Percentiles rank a stretch among this genome's conserved stretches.
Evolutionary conservation across 1,140 invertebrate genomes (phyloP).

Genomic region (Drosophila chauvacae): DNA sequence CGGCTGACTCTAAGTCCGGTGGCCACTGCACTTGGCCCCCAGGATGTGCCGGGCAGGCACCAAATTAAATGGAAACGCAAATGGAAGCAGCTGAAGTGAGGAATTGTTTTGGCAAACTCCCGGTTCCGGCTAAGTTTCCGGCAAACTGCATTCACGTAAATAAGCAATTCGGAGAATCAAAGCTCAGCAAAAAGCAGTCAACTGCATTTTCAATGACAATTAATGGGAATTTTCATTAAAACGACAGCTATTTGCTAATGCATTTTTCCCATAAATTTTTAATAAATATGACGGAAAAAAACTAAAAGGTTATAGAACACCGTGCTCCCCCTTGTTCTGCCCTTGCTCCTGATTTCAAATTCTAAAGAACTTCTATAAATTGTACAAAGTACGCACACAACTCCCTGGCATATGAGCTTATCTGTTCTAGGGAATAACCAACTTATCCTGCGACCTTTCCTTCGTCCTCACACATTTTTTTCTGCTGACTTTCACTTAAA

Average conservation of each 20-base stretch:
- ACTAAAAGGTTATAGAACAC: background rate
- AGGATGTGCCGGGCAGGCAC: background rate
- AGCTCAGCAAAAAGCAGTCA: background rate
- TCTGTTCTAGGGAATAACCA: constrained; percentile 18
- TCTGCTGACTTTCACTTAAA: constrained; percentile 49
- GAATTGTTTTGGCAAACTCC: constrained; percentile 45
- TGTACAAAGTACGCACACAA: constrained; percentile 1
- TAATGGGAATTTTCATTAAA: constrained; percentile 1
- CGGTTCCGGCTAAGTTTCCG: constrained; percentile 29
- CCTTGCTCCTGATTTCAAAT: background rate
- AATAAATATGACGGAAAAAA: background rate
- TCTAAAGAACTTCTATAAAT: background rate
- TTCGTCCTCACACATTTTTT: constrained; percentile 3
- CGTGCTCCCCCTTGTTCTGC: no score
- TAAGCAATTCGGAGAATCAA: constrained; percentile 3
- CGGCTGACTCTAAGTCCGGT: constrained; percentile 26
- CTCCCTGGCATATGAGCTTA: constrained; percentile 15
- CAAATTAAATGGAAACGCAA: constrained; percentile 38
- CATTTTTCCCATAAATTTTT: background rate
- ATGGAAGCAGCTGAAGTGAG: constrained; percentile 28
- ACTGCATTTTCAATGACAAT: background rate
- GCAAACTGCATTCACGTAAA: constrained; percentile 25
- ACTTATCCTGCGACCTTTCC: constrained; percentile 12
- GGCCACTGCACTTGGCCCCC: constrained; percentile 22
- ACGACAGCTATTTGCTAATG: background rate